Percentiles rank a stretch among this genome's conserved stretches.
Conservation (phyloP, 2,797 vertebrate species). For the Amblyraja radiata region DNA sequence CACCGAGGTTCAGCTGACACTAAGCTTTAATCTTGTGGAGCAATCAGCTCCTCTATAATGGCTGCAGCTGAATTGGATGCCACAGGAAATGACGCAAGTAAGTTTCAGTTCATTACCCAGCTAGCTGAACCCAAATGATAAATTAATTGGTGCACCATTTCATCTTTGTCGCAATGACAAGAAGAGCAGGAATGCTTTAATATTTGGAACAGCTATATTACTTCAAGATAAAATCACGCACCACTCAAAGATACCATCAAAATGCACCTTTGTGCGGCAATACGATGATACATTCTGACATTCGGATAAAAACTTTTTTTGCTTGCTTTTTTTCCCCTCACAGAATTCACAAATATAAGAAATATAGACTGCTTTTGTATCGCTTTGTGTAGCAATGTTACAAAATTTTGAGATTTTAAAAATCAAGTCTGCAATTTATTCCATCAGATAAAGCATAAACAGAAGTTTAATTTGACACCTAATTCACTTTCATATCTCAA, state of each 20-base stretch:
- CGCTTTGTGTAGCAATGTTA: too few species aligned
- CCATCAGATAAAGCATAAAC: too few species aligned
- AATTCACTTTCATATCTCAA: too few species aligned
- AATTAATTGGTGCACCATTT: background rate
- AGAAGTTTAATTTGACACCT: too few species aligned
- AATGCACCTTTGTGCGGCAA: too few species aligned
- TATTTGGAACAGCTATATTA: background rate
- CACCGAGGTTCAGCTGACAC: background rate
- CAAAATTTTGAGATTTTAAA: too few species aligned
- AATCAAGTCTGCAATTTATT: too few species aligned
- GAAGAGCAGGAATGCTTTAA: background rate
- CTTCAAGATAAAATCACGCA: background rate
- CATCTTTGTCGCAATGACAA: background rate
- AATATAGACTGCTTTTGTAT: background rate
- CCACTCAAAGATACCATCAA: background rate
- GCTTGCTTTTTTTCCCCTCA: background rate
- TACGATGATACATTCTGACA: background rate
- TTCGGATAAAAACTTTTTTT: background rate
- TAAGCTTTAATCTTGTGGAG: background rate
- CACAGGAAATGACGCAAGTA: background rate
- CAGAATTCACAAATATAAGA: background rate
- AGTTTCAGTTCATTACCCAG: background rate
- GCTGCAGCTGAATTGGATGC: background rate
- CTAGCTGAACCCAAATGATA: background rate
- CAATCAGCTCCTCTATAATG: background rate